These are phyloP conservation scores for Prinia subflava DNA, from an alignment of 2,113 vertebrate genomes.

Conservation along the genomic window DNA sequence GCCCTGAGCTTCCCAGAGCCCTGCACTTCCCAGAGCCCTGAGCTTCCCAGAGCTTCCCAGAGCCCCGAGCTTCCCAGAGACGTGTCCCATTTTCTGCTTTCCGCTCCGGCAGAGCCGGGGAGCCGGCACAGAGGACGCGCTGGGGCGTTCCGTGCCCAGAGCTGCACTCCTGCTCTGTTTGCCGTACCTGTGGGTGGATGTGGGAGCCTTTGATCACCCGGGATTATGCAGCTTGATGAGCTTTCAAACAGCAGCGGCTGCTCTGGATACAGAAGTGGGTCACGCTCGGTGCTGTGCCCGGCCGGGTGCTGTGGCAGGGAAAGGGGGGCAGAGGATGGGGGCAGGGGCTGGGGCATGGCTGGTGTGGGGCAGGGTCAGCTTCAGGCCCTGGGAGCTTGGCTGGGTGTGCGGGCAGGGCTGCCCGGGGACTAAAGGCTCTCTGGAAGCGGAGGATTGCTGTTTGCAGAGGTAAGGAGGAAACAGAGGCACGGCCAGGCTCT, in stretches of 20 bases:
- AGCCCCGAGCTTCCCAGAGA: background rate
- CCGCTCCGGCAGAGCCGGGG: background rate
- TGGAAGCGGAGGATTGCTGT: accelerated
- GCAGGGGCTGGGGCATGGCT: accelerated
- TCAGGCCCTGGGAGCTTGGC: background rate
- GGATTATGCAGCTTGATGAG: background rate
- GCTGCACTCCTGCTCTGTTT: background rate
- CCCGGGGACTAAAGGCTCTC: accelerated
- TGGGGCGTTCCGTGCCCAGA: background rate
- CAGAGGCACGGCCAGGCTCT: accelerated
- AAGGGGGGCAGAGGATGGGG: background rate
- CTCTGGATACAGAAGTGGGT: conserved; percentile 18
- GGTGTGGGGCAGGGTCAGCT: accelerated
- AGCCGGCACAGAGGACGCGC: background rate
- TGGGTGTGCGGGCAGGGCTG: background rate
- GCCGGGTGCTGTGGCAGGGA: accelerated
- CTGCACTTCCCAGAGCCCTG: too few relatives aligned
- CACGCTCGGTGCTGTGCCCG: background rate
- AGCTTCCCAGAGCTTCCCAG: background rate
- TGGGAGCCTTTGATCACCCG: background rate
- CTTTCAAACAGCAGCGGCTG: background rate
- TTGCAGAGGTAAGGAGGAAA: background rate
- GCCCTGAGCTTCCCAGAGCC: too few relatives aligned
- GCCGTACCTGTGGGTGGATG: background rate
- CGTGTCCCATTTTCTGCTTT: background rate